Base-by-base conservation (phyloP, 2,888 invertebrate genomes). In the Philopedon plagiatum region DNA sequence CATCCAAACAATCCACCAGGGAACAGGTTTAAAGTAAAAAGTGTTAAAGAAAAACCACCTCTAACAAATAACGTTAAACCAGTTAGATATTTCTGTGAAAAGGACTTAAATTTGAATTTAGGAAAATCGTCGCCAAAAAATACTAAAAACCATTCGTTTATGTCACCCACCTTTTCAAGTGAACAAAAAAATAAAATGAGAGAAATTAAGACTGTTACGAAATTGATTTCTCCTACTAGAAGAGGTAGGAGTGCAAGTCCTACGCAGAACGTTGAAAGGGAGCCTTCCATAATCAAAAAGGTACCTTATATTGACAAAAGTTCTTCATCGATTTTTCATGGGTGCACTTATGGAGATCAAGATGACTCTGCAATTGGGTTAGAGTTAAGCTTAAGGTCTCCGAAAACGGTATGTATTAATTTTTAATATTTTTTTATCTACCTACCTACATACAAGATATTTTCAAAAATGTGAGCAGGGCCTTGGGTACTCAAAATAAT, bases 121-220 rank as follows among this genome's bases (percentile, higher is more conserved):
- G n/a, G 39, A 2, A 58, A 23, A 54, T 15, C 58, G n/a, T 51
- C 75, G 7, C 73, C 67, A 19, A 77, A 71, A 60, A 74, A 56
- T 34, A 18, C 7, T 1, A 70, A 58, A 69, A 74, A 21, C 76
- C 78, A 5, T 23, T 70, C 73, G 2, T 85, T 84, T 66, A 85
- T 85, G 85, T 81, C 79, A 0, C 85, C 85, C 1, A 85, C 85
- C 0, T 77, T 84, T 15, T 77, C 85, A 0, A 85, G 84, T 54
- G 81, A 82, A 70, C 79, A 81, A 51, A 84, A 83, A 76, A 83
- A 82, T 71, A 77, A 82, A 64, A 77, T 80, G 63, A 76, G 78
- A 9, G 81, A 80, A 37, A 80, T 84, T 3, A 75, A 80, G 67
- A 71, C 64, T 32, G 75, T 81, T 0, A 78, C 78, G 15, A 76